Conservation (phyloP, 2,888 invertebrate genomes). For the Frankliniella intonsa region DNA sequence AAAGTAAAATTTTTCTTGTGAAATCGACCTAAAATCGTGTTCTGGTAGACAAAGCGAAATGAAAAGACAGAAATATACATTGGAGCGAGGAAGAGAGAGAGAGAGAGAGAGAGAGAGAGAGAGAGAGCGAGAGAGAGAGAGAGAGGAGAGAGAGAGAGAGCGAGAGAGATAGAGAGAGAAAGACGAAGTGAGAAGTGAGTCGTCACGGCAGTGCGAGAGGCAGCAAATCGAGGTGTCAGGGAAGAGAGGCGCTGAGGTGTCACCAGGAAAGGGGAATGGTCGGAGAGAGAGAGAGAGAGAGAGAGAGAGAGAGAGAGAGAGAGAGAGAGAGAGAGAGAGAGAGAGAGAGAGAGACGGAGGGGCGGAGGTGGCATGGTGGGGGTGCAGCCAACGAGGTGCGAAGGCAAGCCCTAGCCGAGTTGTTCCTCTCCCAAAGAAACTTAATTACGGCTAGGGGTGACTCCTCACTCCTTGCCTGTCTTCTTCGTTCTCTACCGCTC, state of each 20-base stretch:
- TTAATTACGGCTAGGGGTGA: neutral
- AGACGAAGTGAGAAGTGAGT: no score
- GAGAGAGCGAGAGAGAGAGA: no score
- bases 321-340: neutral
- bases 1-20: no score
- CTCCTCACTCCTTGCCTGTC: neutral
- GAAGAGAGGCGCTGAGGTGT: neutral
- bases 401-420: neutral
- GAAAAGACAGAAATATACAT: no score
- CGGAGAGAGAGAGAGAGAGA: neutral
- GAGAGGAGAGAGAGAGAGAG: no score
- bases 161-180: no score
- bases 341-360: neutral
- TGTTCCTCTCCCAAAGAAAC: conserved; percentile 38
- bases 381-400: neutral
- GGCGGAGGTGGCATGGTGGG: neutral
- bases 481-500: neutral
- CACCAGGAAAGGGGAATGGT: neutral
- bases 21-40: no score
- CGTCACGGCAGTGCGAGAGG: no score
- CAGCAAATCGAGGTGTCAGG: no score
- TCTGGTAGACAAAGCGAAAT: no score
- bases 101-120: no score
- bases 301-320: neutral
- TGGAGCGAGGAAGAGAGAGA: no score